Evolutionary conservation across 2,797 vertebrate genomes (phyloP).

Genomic region (Alectoris magna): DNA sequence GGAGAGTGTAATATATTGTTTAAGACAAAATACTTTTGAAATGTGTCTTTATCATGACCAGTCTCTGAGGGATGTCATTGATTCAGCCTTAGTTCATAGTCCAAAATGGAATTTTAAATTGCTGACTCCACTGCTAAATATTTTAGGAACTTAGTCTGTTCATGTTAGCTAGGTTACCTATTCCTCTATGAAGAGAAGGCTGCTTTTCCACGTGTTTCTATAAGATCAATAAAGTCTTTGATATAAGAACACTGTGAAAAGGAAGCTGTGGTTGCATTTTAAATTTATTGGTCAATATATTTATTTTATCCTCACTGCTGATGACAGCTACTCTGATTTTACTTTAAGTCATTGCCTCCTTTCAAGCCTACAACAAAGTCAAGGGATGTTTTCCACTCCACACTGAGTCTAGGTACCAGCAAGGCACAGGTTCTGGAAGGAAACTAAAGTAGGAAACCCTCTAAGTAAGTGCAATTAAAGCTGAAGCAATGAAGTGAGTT

Average conservation of each 20-base stretch:
- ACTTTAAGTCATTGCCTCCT: background rate
- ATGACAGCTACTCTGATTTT: background rate
- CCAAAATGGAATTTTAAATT: slow-evolving; percentile 15
- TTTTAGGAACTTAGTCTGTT: slow-evolving; percentile 10
- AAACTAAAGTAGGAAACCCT: background rate
- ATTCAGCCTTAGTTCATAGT: background rate
- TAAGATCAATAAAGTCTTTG: background rate
- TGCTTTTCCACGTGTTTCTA: background rate
- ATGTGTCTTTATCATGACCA: background rate
- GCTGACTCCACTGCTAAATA: background rate
- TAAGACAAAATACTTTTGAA: background rate
- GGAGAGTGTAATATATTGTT: background rate
- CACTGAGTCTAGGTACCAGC: background rate
- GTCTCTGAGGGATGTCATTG: background rate
- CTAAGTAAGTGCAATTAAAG: background rate
- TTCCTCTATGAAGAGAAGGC: background rate
- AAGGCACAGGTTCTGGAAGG: background rate
- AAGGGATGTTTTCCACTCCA: background rate
- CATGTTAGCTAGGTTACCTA: background rate
- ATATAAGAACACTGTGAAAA: background rate
- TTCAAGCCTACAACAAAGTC: background rate
- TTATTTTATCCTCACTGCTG: background rate
- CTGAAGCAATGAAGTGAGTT: background rate
- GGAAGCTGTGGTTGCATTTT: background rate
- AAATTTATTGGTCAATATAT: background rate